Evolutionary conservation across 2,797 vertebrate species (phyloP).

Genomic region (Glossophaga mutica): DNA sequence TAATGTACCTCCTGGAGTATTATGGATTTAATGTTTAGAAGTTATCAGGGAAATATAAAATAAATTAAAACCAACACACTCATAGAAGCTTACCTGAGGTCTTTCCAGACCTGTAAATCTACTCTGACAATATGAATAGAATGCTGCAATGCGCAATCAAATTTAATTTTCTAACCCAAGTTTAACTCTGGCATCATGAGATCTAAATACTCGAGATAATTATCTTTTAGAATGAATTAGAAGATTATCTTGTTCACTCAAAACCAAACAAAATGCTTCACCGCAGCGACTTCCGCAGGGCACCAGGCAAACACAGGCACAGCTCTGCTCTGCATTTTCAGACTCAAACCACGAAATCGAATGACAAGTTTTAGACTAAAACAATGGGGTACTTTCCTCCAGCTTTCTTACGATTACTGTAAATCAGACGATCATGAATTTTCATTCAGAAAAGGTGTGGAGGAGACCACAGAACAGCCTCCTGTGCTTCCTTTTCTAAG

Average conservation of each 20-base stretch:
- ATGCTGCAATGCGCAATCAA: not conserved
- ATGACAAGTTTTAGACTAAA: not conserved
- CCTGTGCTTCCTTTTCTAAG: not conserved
- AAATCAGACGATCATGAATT: not conserved
- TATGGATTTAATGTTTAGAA: not conserved
- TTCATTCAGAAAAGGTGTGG: conserved; percentile 15
- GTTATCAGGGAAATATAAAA: not conserved
- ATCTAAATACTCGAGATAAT: conserved; percentile 1
- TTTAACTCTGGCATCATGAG: not conserved
- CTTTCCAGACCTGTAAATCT: not conserved
- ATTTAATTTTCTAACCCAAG: not conserved
- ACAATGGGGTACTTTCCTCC: not conserved
- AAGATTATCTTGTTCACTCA: not conserved
- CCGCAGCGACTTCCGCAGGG: rapidly evolving
- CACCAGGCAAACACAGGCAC: not conserved
- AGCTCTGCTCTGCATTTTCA: not conserved
- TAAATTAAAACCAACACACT: not conserved
- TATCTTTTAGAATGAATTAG: conserved; percentile 6
- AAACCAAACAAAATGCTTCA: not conserved
- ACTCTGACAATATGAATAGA: not conserved
- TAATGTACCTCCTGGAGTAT: not conserved
- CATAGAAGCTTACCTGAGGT: not conserved
- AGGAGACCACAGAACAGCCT: not conserved
- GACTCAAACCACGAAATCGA: not conserved
- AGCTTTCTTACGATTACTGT: not conserved